Base-by-base conservation (phyloP, 2,113 vertebrate species). In the Rhinolophus ferrumequinum region DNA sequence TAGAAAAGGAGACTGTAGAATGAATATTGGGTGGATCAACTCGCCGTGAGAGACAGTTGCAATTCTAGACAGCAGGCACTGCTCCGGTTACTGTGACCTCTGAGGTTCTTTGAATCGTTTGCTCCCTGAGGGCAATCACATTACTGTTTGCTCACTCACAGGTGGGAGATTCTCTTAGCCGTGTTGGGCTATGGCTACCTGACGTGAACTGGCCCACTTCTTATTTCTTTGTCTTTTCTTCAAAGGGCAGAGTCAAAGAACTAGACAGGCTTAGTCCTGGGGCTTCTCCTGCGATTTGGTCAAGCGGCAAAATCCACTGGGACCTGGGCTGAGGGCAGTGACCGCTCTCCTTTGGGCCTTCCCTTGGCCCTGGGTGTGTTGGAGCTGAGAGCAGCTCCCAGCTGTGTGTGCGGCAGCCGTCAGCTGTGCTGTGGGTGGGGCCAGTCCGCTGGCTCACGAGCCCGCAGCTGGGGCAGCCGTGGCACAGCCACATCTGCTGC, bases 381-480 rank as follows among this genome's bases (percentile, higher is more conserved):
- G 88, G 62, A 35, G 28, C 38, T 47, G 24, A 30, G 41, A 58
- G 35, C 38, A 28, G 60, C 88, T 93, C 84, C 66, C 47, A 83
- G 85, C 69, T 18, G 56, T 88, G 0, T 56, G 91, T 95, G 95
- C 82, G 95, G 96, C 88, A 47, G 0, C 41, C 3, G 44, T 54
- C 83, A 58, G 95, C 95, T 62, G 69, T 11, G 90, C 35, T 52
- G 64, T n/a, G 94, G 96, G 83, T 38, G 41, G 7, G 50, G 47
- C 15, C 70, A 3, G 0, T 4, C 12, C 79, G 62, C 50, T 2
- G 2, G 91, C 35, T 16, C 82, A 35, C 13, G 8, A 13, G 70
- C 44, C 82, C 38, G 2, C 85, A 82, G 91, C 91, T 60, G 91
- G 70, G 85, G 79, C 75, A 38, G 58, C 3, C 38, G 33, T 81